These are phyloP conservation scores for Sinocyclocheilus anshuiensis DNA, from an alignment of 2,113 vertebrate genomes.

Conservation along the genomic window DNA sequence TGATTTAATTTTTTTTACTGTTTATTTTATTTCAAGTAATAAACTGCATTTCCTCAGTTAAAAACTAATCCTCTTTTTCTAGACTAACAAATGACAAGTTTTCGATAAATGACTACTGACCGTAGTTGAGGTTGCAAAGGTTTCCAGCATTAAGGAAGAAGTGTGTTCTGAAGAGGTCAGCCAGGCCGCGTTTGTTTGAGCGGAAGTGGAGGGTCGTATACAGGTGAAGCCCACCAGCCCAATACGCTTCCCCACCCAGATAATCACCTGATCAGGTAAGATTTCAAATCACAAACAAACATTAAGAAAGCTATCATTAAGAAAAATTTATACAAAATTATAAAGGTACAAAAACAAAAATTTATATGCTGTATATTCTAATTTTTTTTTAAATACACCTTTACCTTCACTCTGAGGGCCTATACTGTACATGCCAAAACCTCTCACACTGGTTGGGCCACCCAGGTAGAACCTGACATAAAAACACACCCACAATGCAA, in stretches of 20 bases:
- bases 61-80: background rate
- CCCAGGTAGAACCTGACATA: slow-evolving; percentile 90
- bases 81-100: background rate
- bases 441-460: slow-evolving; percentile 93
- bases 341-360: background rate
- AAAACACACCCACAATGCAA: slow-evolving; percentile 6
- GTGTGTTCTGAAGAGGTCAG: slow-evolving; percentile 93
- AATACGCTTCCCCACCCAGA: slow-evolving; percentile 92
- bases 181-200: slow-evolving; percentile 87
- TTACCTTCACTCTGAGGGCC: slow-evolving; percentile 96
- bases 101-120: slow-evolving; percentile 66
- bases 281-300: background rate
- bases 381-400: slow-evolving; percentile 10
- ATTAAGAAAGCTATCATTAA: background rate
- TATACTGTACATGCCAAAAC: slow-evolving; percentile 98
- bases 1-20: background rate
- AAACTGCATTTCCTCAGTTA: background rate
- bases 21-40: background rate
- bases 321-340: background rate
- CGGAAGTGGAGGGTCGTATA: slow-evolving; percentile 94
- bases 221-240: slow-evolving; percentile 90
- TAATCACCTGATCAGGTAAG: slow-evolving; percentile 83
- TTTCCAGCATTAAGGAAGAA: slow-evolving; percentile 99
- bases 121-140: slow-evolving; percentile 95
- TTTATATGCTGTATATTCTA: background rate